phyloP scores from a whole-genome alignment of 23 tunicate species.

The Halocynthia roretzi region DNA sequence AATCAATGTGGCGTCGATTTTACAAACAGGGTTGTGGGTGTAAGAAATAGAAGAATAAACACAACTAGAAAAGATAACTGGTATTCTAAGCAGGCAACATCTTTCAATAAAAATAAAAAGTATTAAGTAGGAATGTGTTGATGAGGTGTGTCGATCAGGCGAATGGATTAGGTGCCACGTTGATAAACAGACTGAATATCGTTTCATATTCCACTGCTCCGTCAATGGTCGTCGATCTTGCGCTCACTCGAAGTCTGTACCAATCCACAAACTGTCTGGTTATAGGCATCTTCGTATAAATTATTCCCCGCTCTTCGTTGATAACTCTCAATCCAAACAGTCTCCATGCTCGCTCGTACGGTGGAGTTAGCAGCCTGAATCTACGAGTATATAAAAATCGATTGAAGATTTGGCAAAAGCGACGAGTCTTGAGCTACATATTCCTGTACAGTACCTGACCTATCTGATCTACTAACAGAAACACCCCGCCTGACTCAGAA shows the following conservation, averaged over 20 bases:
- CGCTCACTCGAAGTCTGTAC: conserved; percentile 16
- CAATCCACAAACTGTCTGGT: conserved; percentile 4
- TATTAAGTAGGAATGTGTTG: too few species aligned
- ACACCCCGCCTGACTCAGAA: too few species aligned
- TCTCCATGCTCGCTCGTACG: conserved; percentile 5
- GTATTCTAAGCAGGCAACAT: neutral
- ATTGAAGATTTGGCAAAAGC: too few species aligned
- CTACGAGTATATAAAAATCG: neutral
- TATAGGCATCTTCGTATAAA: conserved; percentile 9
- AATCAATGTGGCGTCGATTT: too few species aligned
- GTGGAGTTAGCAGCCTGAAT: conserved; percentile 15
- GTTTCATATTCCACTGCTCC: conserved; percentile 13
- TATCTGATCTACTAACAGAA: too few species aligned
- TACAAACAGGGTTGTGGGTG: too few species aligned
- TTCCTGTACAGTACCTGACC: too few species aligned
- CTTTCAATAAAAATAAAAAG: neutral
- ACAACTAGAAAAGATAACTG: too few species aligned
- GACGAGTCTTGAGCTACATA: too few species aligned
- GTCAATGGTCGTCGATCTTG: conserved; percentile 2
- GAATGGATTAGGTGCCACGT: conserved; percentile 27
- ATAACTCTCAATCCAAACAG: conserved; percentile 17
- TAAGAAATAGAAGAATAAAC: too few species aligned
- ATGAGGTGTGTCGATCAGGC: neutral
- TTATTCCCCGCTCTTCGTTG: conserved; percentile 14
- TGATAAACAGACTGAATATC: conserved; percentile 26